Conservation (phyloP, 2,113 vertebrate species). For the Embiotoca jacksoni region DNA sequence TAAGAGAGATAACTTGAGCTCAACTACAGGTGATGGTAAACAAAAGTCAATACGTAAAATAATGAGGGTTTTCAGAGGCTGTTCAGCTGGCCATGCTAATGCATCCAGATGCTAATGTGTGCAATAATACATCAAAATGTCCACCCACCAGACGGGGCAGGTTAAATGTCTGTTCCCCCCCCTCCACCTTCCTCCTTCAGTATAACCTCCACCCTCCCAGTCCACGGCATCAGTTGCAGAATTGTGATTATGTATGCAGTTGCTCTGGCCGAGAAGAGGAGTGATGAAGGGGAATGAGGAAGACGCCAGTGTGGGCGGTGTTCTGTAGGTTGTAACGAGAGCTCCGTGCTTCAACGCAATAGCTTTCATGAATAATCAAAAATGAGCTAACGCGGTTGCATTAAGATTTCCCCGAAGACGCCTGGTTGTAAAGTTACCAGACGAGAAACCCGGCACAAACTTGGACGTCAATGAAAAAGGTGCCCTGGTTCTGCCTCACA, state of each 20-base stretch:
- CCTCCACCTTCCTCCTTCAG: conserved; percentile 1
- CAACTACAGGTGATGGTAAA: conserved; percentile 17
- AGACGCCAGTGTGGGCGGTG: not conserved
- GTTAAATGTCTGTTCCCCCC: conserved; percentile 45
- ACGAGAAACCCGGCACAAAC: conserved; percentile 40
- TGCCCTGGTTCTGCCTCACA: not conserved
- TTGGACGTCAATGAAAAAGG: conserved; percentile 34
- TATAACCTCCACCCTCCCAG: too few relatives aligned
- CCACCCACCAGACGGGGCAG: conserved; percentile 10
- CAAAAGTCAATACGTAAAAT: conserved; percentile 59
- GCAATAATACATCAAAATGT: conserved; percentile 62
- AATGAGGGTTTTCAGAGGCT: conserved; percentile 46
- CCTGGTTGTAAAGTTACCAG: not conserved
- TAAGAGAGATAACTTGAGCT: conserved; percentile 25
- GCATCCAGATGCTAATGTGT: conserved; percentile 54
- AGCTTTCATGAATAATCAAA: conserved; percentile 45
- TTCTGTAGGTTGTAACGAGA: conserved; percentile 33
- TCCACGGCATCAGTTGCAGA: conserved; percentile 54
- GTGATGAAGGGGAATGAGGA: conserved; percentile 20
- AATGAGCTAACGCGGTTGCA: conserved; percentile 4
- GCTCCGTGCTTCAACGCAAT: conserved; percentile 10
- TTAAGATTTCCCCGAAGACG: conserved; percentile 35
- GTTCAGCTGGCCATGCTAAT: conserved; percentile 41
- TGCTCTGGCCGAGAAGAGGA: not conserved
- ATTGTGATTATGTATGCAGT: conserved; percentile 48